These are phyloP conservation scores for Thumatha senex DNA, from an alignment of 2,888 invertebrate genomes.

Conservation along the genomic window DNA sequence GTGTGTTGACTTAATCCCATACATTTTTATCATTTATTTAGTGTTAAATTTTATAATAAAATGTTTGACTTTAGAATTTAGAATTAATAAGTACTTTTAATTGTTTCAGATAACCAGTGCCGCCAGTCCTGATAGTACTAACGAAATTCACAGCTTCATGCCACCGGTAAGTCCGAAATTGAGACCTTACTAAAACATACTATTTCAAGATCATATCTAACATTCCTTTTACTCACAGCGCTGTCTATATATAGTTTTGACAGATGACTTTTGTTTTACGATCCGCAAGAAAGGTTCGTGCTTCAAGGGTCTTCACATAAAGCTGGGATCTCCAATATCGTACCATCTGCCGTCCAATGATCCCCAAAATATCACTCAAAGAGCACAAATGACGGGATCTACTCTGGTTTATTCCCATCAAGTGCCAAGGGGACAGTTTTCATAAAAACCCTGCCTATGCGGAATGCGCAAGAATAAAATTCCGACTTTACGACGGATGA, in stretches of 20 bases:
- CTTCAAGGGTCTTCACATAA: conserved; percentile 62
- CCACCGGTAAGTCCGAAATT: conserved; percentile 36
- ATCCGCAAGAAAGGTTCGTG: conserved; percentile 53
- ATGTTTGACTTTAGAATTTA: neutral
- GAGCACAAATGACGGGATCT: conserved; percentile 69
- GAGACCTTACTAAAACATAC: neutral
- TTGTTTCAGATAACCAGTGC: conserved; percentile 41
- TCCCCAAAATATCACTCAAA: conserved; percentile 70
- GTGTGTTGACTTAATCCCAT: too few relatives aligned
- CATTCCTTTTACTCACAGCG: conserved; percentile 11
- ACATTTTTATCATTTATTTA: too few relatives aligned
- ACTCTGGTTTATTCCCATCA: conserved; percentile 52
- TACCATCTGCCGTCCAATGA: conserved; percentile 72
- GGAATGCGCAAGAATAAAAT: conserved; percentile 58
- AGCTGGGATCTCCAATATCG: conserved; percentile 72
- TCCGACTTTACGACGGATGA: conserved; percentile 56
- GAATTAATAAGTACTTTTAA: neutral
- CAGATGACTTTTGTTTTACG: conserved; percentile 70
- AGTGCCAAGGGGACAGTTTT: conserved; percentile 59
- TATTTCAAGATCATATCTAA: neutral
- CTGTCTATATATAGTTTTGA: conserved; percentile 49
- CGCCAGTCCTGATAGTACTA: conserved; percentile 17
- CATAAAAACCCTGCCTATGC: conserved; percentile 52
- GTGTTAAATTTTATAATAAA: too few relatives aligned
- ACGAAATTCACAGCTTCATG: conserved; percentile 28